Evolutionary conservation across 1,140 invertebrate genomes (phyloP).

Genomic region (Cataglyphis hispanica): DNA sequence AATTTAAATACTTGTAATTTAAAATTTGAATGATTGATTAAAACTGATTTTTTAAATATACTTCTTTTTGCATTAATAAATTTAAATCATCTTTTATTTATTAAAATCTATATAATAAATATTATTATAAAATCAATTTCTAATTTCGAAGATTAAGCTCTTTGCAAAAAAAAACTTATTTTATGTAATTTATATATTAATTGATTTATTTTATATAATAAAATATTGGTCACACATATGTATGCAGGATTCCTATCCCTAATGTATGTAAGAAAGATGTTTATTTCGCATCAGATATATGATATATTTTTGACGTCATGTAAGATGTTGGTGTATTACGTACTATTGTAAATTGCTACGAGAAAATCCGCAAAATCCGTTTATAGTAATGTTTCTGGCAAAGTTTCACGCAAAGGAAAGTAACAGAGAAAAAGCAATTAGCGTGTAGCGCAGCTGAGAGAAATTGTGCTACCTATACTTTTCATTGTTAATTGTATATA

Average conservation of each 20-base stretch:
- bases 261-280: slow-evolving; percentile 37
- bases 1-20: neutral
- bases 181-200: slow-evolving; percentile 2
- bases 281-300: slow-evolving; percentile 30
- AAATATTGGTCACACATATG: neutral
- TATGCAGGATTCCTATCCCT: neutral
- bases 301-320: slow-evolving; percentile 35
- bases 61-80: neutral
- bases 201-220: neutral
- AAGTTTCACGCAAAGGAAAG: neutral
- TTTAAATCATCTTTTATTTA: slow-evolving; percentile 14
- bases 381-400: neutral
- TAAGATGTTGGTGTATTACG: slow-evolving; percentile 3
- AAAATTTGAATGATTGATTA: neutral
- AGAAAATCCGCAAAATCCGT: neutral
- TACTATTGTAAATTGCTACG: slow-evolving; percentile 32
- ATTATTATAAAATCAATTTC: neutral
- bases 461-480: slow-evolving; percentile 26
- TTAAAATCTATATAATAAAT: slow-evolving; percentile 17
- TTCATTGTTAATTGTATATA: slow-evolving; percentile 68
- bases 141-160: slow-evolving; percentile 1
- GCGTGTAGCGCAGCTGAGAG: neutral
- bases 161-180: neutral
- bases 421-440: slow-evolving; percentile 21
- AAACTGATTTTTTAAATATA: slow-evolving; percentile 6